Evolutionary conservation across 2,797 vertebrate genomes (phyloP), one percentile per base, ranked within the genome.

Genomic region (Lepidocolaptes lacrymiger): DNA sequence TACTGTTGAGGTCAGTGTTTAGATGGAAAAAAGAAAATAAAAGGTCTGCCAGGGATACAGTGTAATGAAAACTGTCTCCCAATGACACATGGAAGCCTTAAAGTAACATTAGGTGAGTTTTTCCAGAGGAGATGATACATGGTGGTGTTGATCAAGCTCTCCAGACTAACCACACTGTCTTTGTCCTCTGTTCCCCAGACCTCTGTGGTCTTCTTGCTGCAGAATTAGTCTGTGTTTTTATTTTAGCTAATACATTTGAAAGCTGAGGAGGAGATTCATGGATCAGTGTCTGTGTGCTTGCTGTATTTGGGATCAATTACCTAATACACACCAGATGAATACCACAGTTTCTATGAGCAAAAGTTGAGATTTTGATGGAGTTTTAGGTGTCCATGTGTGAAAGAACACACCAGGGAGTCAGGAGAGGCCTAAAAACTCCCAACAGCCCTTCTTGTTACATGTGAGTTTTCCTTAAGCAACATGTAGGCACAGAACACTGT

Each of bases 401-500:
- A 91, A 82, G 18, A 71, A 14, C 19, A 27, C 46, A 80, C 30
- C 30, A 23, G 37, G 37, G 21, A 36, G 23, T 41, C 15, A 34
- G 11, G 49, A 85, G 49, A 41, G 64, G 36, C 36, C 15, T 34
- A 39, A 75, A 71, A 77, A 7, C 20, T 64, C 34, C 22, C 37
- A 56, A 39, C 21, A 43, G 32, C 37, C 27, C 14, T 74, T 83
- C 41, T 32, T 34, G 8, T 34, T 20, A 52, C 55, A 26, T 6
- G 13, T 44, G 68, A 82, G 48, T 67, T 49, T 82, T 85, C 14
- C 37, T 76, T 63, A 41, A 59, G 32, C 32, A 56, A 4, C 14
- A 3, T 0, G 0, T 10, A 46, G 82, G 44, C 52, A 61, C 63
- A 64, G 5, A 74, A 43, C 30, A 23, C 14, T 0, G 1, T 68